Evolutionary conservation across 2,113 vertebrate species (phyloP).

Genomic region (Oryzias curvinotus): DNA sequence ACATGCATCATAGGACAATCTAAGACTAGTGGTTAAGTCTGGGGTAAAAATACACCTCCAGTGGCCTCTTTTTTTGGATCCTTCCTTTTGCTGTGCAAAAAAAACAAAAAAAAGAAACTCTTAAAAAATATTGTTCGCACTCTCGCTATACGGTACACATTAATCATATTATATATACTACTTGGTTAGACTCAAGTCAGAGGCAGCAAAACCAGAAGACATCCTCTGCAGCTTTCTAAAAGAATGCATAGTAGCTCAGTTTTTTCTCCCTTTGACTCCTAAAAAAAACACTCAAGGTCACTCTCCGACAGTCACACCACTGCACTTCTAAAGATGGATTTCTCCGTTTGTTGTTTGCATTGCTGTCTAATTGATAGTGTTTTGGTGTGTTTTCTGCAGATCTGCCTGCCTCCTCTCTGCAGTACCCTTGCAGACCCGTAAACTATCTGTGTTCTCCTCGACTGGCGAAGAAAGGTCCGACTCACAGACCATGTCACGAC

Average conservation of each 20-base stretch:
- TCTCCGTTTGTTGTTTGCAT: background rate
- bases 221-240: slow-evolving; percentile 26
- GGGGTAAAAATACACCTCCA: too few species aligned
- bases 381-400: slow-evolving; percentile 57
- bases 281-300: slow-evolving; percentile 42
- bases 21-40: too few species aligned
- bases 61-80: too few species aligned
- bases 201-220: slow-evolving; percentile 19
- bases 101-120: too few species aligned
- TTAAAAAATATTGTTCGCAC: background rate
- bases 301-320: slow-evolving; percentile 4
- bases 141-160: slow-evolving; percentile 8
- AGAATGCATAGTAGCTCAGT: too few species aligned
- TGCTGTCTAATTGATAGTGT: slow-evolving; percentile 18
- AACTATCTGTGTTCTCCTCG: slow-evolving; percentile 62
- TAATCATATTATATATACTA: slow-evolving; percentile 27
- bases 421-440: slow-evolving; percentile 75
- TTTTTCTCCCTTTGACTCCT: too few species aligned
- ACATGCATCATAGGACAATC: too few species aligned
- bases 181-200: slow-evolving; percentile 23
- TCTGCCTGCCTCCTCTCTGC: slow-evolving; percentile 72
- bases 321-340: slow-evolving; percentile 14
- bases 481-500: slow-evolving; percentile 72
- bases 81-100: too few species aligned
- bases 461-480: slow-evolving; percentile 64